Evolutionary conservation across 2,797 vertebrate species (phyloP), one percentile per base, ranked within the genome.

Genomic region (Eleutherodactylus coqui): DNA sequence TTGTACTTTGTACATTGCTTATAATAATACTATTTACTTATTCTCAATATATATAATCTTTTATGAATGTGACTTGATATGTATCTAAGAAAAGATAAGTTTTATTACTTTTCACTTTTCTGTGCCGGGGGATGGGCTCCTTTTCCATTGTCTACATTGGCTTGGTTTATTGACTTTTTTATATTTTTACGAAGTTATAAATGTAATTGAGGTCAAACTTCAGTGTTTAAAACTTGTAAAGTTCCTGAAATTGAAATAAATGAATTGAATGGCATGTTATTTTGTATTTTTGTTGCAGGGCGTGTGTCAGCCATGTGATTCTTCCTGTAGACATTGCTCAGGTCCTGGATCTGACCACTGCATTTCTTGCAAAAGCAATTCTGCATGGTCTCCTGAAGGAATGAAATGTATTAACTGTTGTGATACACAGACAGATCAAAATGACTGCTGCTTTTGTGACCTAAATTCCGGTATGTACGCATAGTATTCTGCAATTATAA

Each of bases 401-500:
- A 91, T 89, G 89, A 92, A 90, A 55, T 96, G 95, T 64, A 88
- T 94, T 27, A 92, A 51, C 70, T 96, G 95, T 91, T 96, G 95
- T 83, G 90, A 91, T 77, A 34, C 88, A 13, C 89, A 83, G 32
- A 86, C 78, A 27, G 93, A 91, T n/a, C 69, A 85, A 80, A 92
- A 89, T 0, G 89, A 92, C 19, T 96, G 95, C 90, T 96, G 95
- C 43, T 92, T 93, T 79, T 96, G 95, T 79, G 93, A 94, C 87
- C 76, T 85, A 27, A 88, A 84, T 89, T 94, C 95, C 92, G 95
- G 95, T 96, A 90, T 53, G 82, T 29, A 67, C 1, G 3, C 13
- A 32, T 29, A 73, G 10, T 51, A 51, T 51, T 16, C 21, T 24
- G 24, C 53, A 24, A 6, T 51, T 51, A 51, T 17, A 13, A 51